Base-by-base conservation (phyloP, 2,797 vertebrate species). In the Okamejei kenojei region DNA sequence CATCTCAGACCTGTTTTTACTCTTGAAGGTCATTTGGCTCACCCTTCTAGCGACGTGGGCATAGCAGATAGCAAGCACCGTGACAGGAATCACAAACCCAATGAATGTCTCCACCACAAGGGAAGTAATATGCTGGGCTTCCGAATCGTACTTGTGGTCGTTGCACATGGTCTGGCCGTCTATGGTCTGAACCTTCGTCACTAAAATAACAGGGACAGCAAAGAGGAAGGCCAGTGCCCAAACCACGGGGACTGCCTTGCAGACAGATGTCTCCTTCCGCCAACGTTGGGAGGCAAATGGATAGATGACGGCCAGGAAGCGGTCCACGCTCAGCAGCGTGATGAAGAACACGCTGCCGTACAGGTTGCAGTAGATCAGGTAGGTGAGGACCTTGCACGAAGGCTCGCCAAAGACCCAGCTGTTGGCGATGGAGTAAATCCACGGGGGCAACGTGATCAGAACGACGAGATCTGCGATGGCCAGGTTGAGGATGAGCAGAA, bases 331-430 rank as follows among this genome's bases (percentile, higher is more conserved):
- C 96, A 98, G 97, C 13, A 97, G 93, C 2, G 96, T 98, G 93
- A 98, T 97, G 93, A 98, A 95, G 94, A 98, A 98, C 93, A 98
- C 95, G 0, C 98, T 98, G 93, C 96, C 96, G 93, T 98, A 98
- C 97, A 98, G 98, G 93, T 96, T 97, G 93, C 96, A 96, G 29
- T 97, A 95, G 94, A 98, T 96, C 35, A 97, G 2, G 45, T 96
- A 98, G 80, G 96, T 96, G 86, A 98, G 95, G 35, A 94, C 95
- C 95, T 98, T 98, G 94, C 96, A 96, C 78, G 94, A 77, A 2
- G 15, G 86, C 6, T 96, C 93, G 21, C 97, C 97, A 88, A 98
- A 98, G 94, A 97, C 94, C 98, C 98, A 98, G 1, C 96, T 96
- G 32, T 88, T 93, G 0, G 95, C 96, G 82, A 98, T 94, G 1